These are phyloP conservation scores for Paralichthys olivaceus DNA, from an alignment of 2,113 vertebrate genomes.

Conservation along the genomic window DNA sequence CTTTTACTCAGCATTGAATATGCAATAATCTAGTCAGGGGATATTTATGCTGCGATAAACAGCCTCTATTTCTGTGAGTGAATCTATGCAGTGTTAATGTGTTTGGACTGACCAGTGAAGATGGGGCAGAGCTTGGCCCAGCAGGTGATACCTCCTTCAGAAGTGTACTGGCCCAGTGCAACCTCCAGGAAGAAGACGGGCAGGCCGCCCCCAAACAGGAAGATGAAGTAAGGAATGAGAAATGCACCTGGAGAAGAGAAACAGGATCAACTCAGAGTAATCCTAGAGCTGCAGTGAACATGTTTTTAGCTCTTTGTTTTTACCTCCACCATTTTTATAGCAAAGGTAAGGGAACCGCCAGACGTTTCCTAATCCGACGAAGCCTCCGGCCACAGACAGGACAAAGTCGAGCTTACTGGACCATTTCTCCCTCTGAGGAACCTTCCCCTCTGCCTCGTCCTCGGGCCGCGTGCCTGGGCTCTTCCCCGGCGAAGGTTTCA, in stretches of 20 bases:
- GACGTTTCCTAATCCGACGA: slow-evolving; percentile 97
- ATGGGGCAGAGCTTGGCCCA: slow-evolving; percentile 98
- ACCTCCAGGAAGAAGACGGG: slow-evolving; percentile 99
- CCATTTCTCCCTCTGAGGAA: slow-evolving; percentile 96
- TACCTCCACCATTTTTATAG: slow-evolving; percentile 99
- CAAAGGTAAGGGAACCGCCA: slow-evolving; percentile 99
- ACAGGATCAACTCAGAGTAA: neutral
- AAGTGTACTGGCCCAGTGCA: slow-evolving; percentile 96
- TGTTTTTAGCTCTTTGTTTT: neutral
- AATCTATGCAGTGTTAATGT: slow-evolving; percentile 3
- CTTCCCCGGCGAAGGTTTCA: slow-evolving; percentile 97
- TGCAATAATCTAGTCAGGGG: slow-evolving; percentile 11
- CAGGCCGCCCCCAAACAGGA: slow-evolving; percentile 97
- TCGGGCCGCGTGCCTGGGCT: slow-evolving; percentile 95
- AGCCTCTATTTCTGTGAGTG: neutral
- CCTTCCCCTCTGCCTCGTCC: slow-evolving; percentile 95
- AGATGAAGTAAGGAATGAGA: slow-evolving; percentile 99
- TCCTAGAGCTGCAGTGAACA: neutral
- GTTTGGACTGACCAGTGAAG: slow-evolving; percentile 90
- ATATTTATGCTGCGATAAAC: slow-evolving; percentile 6
- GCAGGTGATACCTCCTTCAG: slow-evolving; percentile 98
- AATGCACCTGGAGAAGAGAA: slow-evolving; percentile 89
- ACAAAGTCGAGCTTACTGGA: slow-evolving; percentile 98
- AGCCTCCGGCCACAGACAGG: slow-evolving; percentile 96
- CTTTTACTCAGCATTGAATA: slow-evolving; percentile 29